phyloP scores from a whole-genome alignment of 2,888 invertebrate genomes.

The Sphaerophoria rueppellii region DNA sequence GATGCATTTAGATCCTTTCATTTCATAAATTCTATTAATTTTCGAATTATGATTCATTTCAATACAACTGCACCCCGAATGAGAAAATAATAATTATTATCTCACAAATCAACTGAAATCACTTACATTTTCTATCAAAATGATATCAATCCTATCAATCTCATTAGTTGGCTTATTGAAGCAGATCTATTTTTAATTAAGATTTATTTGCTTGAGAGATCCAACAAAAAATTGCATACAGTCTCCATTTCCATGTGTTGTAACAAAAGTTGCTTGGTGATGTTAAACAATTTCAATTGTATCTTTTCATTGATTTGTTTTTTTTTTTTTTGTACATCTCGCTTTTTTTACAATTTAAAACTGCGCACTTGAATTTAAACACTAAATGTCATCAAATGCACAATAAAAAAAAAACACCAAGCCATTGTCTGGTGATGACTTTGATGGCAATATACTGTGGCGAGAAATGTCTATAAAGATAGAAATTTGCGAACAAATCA shows the following conservation, averaged over 20 bases:
- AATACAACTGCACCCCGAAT: too few relatives aligned
- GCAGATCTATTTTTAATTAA: background rate
- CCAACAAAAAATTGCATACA: background rate
- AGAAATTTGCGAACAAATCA: background rate
- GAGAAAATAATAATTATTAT: too few relatives aligned
- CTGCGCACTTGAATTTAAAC: conserved; percentile 58
- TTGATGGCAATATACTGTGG: background rate
- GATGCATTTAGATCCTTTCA: too few relatives aligned
- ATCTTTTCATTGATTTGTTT: conserved; percentile 46
- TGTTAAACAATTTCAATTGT: conserved; percentile 45
- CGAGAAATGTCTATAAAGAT: background rate
- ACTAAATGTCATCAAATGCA: conserved; percentile 48
- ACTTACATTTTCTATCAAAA: background rate
- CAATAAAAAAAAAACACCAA: conserved; percentile 45
- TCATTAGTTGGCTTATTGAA: background rate
- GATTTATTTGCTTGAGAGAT: conserved; percentile 4
- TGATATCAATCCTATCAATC: background rate
- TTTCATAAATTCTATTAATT: too few relatives aligned
- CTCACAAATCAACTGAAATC: too few relatives aligned
- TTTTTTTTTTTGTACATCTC: background rate
- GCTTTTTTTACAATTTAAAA: conserved; percentile 9
- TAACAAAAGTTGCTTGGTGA: background rate
- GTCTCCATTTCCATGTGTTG: background rate
- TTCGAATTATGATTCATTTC: too few relatives aligned
- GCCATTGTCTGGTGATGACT: conserved; percentile 25